Evolutionary conservation across 2,113 vertebrate genomes (phyloP).

Genomic region (Sinocyclocheilus anophthalmus): DNA sequence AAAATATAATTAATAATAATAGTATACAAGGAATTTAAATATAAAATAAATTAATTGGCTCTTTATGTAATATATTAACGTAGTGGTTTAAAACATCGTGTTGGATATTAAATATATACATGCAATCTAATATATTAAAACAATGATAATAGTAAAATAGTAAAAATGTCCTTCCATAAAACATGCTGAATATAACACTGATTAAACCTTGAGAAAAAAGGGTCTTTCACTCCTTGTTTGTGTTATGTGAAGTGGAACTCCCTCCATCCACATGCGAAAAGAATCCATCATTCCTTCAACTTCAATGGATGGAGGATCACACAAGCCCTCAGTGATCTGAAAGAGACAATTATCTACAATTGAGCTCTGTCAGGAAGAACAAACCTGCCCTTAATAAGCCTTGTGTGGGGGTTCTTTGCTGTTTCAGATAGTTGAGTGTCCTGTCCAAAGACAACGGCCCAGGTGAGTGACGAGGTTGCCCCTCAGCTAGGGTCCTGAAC

Average conservation of each 20-base stretch:
- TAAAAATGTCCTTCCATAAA: too few relatives aligned
- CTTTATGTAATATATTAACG: too few relatives aligned
- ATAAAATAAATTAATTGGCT: too few relatives aligned
- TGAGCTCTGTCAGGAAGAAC: conserved; percentile 76
- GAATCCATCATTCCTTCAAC: conserved; percentile 65
- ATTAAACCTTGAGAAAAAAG: neutral
- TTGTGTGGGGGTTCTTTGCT: conserved; percentile 58
- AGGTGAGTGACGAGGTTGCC: conserved; percentile 66
- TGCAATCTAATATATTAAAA: neutral
- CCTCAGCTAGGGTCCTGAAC: conserved; percentile 54
- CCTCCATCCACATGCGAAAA: conserved; percentile 57
- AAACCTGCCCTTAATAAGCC: conserved; percentile 73
- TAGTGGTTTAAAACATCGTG: too few relatives aligned
- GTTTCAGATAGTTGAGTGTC: conserved; percentile 50
- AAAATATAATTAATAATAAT: too few relatives aligned
- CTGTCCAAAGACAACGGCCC: conserved; percentile 59
- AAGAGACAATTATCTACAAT: conserved; percentile 82
- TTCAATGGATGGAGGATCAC: conserved; percentile 79
- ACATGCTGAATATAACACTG: neutral
- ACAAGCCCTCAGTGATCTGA: conserved; percentile 71
- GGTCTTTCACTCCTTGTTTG: conserved; percentile 23
- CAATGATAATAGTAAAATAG: too few relatives aligned
- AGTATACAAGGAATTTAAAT: too few relatives aligned
- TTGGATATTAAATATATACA: neutral
- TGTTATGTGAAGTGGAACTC: conserved; percentile 51